Percentiles rank a stretch among this genome's conserved stretches.
Conservation (phyloP, 2,888 invertebrate genomes). For the Cephalotes varians region DNA sequence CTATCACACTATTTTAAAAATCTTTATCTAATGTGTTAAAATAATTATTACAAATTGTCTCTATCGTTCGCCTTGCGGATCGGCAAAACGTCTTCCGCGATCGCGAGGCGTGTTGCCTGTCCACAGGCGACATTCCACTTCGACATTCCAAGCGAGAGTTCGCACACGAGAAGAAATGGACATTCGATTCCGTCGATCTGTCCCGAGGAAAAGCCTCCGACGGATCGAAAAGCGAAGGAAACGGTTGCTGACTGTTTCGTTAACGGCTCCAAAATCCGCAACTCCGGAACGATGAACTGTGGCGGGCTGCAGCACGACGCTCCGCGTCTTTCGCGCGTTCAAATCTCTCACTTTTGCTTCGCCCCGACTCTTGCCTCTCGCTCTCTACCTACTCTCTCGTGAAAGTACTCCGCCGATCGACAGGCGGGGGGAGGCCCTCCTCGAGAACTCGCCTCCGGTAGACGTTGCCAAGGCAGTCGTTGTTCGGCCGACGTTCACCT, state of each 20-base stretch:
- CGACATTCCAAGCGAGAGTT: neutral
- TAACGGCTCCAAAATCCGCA: neutral
- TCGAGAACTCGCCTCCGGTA: constrained; percentile 69
- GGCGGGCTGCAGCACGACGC: neutral
- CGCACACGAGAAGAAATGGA: neutral
- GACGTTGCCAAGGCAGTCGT: constrained; percentile 71
- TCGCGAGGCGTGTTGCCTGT: neutral
- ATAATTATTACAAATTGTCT: too few relatives aligned
- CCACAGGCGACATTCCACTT: neutral
- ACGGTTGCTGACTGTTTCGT: neutral
- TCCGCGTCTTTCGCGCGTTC: constrained; percentile 19
- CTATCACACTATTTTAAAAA: too few relatives aligned
- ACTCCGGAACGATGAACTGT: neutral
- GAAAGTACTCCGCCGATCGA: constrained; percentile 66
- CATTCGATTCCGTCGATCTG: neutral
- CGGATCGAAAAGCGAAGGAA: neutral
- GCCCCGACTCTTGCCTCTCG: neutral
- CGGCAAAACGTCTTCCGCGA: neutral
- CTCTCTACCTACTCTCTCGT: constrained; percentile 70
- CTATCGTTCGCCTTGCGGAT: neutral
- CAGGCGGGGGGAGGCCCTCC: constrained; percentile 50
- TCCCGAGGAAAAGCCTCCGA: neutral
- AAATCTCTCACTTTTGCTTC: constrained; percentile 25
- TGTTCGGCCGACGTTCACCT: constrained; percentile 70
- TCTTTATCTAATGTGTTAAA: too few relatives aligned